phyloP scores from a whole-genome alignment of 2,888 invertebrate genomes.

The Melipona bicolor region DNA sequence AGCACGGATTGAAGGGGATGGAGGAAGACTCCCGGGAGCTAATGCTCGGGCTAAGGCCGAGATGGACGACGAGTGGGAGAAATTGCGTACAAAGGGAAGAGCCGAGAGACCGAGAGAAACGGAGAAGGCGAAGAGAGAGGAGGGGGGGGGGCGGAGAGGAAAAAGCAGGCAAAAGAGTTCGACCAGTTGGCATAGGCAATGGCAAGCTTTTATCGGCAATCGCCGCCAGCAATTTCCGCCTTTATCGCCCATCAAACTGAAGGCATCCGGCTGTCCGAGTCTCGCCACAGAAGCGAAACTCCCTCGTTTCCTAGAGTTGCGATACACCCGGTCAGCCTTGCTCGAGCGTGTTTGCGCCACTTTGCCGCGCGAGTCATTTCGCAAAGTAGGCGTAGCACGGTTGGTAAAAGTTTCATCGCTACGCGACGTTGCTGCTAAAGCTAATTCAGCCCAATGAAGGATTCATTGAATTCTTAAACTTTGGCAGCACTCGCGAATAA shows the following conservation, averaged over 20 bases:
- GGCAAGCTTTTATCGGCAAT: slow-evolving; percentile 73
- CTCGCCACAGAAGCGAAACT: slow-evolving; percentile 23
- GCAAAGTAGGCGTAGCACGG: no score
- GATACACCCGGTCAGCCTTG: slow-evolving; percentile 3
- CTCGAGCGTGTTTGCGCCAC: neutral
- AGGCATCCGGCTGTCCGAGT: slow-evolving; percentile 67
- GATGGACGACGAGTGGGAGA: neutral
- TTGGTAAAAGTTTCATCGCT: no score
- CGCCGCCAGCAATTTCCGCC: slow-evolving; percentile 76
- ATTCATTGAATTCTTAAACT: no score
- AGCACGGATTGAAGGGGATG: neutral
- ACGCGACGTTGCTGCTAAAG: no score
- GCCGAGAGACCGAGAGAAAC: no score
- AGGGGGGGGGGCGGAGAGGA: neutral
- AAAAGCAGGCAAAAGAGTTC: slow-evolving; percentile 13
- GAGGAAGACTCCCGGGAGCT: neutral
- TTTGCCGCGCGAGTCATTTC: neutral
- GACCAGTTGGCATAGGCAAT: slow-evolving; percentile 53
- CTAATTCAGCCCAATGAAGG: no score
- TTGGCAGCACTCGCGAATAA: no score
- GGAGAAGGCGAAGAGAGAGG: neutral
- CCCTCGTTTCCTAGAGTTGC: slow-evolving; percentile 12
- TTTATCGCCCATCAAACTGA: slow-evolving; percentile 75
- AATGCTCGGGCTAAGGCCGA: neutral
- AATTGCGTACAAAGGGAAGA: slow-evolving; percentile 7